phyloP scores from a whole-genome alignment of 35 echinoderm and acorn worm genomes.

The Patiria miniata region DNA sequence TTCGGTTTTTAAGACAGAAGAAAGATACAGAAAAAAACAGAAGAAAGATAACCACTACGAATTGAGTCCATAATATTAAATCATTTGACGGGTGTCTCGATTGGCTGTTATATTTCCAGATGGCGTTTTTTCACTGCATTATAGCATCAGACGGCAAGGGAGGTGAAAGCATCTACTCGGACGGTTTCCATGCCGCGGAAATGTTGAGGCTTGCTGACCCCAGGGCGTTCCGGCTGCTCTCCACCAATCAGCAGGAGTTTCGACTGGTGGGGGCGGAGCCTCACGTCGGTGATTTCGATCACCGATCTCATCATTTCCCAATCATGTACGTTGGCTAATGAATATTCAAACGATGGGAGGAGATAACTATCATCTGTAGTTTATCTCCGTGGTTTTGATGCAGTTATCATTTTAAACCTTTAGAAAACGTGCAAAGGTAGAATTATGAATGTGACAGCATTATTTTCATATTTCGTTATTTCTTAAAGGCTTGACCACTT shows the following conservation, averaged over 20 bases:
- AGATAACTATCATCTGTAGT: no score
- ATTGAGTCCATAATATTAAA: no score
- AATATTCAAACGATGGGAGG: no score
- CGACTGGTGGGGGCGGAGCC: slow-evolving; percentile 7
- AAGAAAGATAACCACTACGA: no score
- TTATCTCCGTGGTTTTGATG: no score
- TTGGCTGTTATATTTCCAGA: not conserved
- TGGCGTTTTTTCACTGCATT: slow-evolving; percentile 22
- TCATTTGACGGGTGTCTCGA: no score
- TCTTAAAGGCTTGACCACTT: not conserved
- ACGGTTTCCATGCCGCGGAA: not conserved
- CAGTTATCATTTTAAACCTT: no score
- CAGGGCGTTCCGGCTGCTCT: not conserved
- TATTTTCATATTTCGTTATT: not conserved
- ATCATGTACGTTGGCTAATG: not conserved
- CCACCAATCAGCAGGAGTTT: slow-evolving; percentile 17
- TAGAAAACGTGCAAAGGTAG: no score
- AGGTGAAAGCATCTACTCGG: not conserved
- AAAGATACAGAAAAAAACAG: no score
- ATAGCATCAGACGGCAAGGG: not conserved
- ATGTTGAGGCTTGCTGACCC: not conserved
- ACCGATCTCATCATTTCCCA: not conserved
- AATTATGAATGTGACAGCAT: no score
- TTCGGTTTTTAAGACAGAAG: no score
- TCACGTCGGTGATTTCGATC: not conserved